Base-by-base conservation (phyloP, 2,113 vertebrate species). In the Telmatochromis sp. region DNA sequence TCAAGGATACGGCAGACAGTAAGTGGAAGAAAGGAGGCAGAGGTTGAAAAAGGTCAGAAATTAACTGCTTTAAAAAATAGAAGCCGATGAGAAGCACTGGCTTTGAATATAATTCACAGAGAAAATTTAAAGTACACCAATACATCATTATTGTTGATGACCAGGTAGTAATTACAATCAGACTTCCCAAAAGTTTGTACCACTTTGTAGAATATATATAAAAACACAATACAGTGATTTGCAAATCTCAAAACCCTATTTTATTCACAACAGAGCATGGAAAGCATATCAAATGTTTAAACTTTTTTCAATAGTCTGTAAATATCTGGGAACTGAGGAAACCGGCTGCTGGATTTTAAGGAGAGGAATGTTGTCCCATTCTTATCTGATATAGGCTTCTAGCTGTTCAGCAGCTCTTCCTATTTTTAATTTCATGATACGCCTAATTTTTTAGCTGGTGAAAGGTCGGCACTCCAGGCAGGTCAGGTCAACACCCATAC, bases 1-100 rank as follows among this genome's bases (percentile, higher is more conserved):
- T 99, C 90, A 96, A 7, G 85, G 98, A 99, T 89, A 94, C 96
- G 0, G 94, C 97, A 63, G 98, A 99, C 94, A 98, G 98, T 99
- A 97, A 98, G 98, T 91, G 19, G 63, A 13, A 84, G 23, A 55
- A 82, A 53, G 71, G 26, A 12, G 13, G 26, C 4, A 63, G 63
- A 45, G 63, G 13, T 19, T 78, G 42, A 12, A 78, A 78, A 78
- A 51, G 45, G 73, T 78, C 17, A 1, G 10, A 31, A 33, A 51
- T 78, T 6, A 51, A 78, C 9, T 51, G 73, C 45, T 28, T 78
- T 51, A 37, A 31, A 31, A 78, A 50, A 12, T 33, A 19, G 45
- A 78, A 31, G 73, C 15, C 2, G 2, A 31, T 51, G 15, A n/a
- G 9, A 2, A 78, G 26, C 28, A 51, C 9, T 51, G 42, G 9